Evolutionary conservation across 53 echinoderm and acorn worm genomes (phyloP), one percentile per base, ranked within the genome.

Genomic region (Henricia sp.): DNA sequence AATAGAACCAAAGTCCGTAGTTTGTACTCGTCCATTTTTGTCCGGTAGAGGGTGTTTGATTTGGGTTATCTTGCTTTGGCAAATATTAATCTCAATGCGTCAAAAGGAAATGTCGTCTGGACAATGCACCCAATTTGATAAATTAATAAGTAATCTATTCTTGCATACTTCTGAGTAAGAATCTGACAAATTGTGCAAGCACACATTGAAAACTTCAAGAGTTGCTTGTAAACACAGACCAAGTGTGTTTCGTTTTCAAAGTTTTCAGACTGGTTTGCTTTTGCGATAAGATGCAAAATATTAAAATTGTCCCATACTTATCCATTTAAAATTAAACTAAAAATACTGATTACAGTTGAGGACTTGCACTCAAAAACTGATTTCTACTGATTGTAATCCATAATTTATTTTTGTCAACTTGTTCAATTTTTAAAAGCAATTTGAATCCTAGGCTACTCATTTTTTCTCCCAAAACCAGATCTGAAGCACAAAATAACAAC

Each of bases 11-110:
- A 76, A 76, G 59, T 57, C 42, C 76, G 41, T 17, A 40, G 46
- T 0, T 3, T 2, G 3, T n/a, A 70, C 46, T 13, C 25, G 28
- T n/a, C 48, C 27, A 42, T 33, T 14, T 20, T 10, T 17, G 52
- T 41, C 39, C 8, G 16, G 23, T 26, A 35, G 21, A 26, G 38
- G 37, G 57, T 76, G 76, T 76, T 76, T 76, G 58, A 76, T 41
- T 57, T 76, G 32, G 76, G 76, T 76, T 76, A 76, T 58, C 76
- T 35, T 23, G 76, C 16, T 21, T 39, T 28, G 60, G 76, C 13
- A 9, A 34, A 41, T 57, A 34, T 76, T 76, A 41, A 57, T 29
- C 42, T 57, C 40, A 41, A 25, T 57, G 42, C 30, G 57, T 41
- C 76, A 76, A 76, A 41, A 29, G 59, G 19, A 57, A 73, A 56